Evolutionary conservation across 2,797 vertebrate species (phyloP).

Genomic region (Lagodon rhomboides): DNA sequence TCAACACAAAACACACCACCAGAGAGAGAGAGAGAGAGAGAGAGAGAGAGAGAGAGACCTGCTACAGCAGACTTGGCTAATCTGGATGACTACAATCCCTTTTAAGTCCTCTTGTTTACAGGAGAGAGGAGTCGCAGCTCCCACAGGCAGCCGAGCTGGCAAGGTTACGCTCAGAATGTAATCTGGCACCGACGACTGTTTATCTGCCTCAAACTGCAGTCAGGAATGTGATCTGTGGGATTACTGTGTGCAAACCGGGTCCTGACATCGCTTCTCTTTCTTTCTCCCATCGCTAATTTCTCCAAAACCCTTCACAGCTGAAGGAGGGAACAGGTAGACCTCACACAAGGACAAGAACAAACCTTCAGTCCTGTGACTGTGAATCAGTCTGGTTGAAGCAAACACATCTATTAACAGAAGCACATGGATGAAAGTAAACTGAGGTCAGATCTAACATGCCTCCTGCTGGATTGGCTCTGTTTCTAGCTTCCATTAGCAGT

Average conservation of each 20-base stretch:
- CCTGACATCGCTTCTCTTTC: slow-evolving; percentile 2
- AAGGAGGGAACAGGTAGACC: too few relatives aligned
- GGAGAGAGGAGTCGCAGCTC: slow-evolving; percentile 50
- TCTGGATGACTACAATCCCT: slow-evolving; percentile 72
- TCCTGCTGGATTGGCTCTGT: not conserved
- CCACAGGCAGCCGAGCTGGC: slow-evolving; percentile 51
- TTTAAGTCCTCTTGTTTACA: slow-evolving; percentile 68
- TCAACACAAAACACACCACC: too few relatives aligned
- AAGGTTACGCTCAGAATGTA: slow-evolving; percentile 66
- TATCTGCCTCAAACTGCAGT: slow-evolving; percentile 60
- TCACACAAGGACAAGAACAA: too few relatives aligned
- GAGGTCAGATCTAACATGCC: not conserved
- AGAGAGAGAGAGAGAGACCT: not conserved
- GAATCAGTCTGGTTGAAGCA: too few relatives aligned
- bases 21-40: not conserved
- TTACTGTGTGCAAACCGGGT: slow-evolving; percentile 42
- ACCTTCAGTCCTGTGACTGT: too few relatives aligned
- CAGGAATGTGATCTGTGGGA: slow-evolving; percentile 62
- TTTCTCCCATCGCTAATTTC: slow-evolving; percentile 2
- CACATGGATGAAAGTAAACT: too few relatives aligned
- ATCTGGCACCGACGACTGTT: slow-evolving; percentile 64
- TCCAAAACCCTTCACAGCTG: not conserved
- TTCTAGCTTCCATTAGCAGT: not conserved
- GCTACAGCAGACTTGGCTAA: slow-evolving; percentile 33
- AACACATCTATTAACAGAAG: too few relatives aligned